Evolutionary conservation across 2,797 vertebrate species (phyloP).

Genomic region (Enteromius trimaculatus): DNA sequence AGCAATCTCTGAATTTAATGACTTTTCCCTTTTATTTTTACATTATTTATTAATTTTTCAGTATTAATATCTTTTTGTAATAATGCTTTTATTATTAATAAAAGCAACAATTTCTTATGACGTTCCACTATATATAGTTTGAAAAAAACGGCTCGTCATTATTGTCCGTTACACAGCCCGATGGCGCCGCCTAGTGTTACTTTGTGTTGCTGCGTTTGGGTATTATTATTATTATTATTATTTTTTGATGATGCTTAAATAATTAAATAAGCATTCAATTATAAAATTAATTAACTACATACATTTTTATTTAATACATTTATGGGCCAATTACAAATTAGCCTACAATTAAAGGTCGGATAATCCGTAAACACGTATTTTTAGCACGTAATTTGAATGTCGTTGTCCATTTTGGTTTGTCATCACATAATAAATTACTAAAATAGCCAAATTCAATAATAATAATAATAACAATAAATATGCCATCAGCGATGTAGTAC

Average conservation of each 20-base stretch:
- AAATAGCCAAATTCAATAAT: not conserved
- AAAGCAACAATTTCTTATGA: not conserved
- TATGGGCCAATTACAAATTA: not conserved
- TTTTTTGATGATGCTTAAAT: not conserved
- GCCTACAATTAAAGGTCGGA: not conserved
- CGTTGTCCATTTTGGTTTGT: not conserved
- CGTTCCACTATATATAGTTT: not conserved
- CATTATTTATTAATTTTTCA: not conserved
- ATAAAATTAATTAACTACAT: not conserved
- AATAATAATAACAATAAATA: not conserved
- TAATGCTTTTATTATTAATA: not conserved
- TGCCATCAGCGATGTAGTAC: not conserved
- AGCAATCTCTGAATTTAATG: not conserved
- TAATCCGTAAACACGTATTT: not conserved
- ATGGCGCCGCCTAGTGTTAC: not conserved
- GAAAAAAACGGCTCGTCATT: not conserved
- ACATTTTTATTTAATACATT: not conserved
- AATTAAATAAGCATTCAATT: too few relatives aligned
- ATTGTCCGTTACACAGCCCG: not conserved
- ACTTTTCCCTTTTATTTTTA: too few relatives aligned
- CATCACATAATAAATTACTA: not conserved
- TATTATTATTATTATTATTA: not conserved
- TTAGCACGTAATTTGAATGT: not conserved
- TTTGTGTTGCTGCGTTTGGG: not conserved
- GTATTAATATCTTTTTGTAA: not conserved